Evolutionary conservation across 2,797 vertebrate species (phyloP).

Genomic region (Pseudocheirus occidentalis): DNA sequence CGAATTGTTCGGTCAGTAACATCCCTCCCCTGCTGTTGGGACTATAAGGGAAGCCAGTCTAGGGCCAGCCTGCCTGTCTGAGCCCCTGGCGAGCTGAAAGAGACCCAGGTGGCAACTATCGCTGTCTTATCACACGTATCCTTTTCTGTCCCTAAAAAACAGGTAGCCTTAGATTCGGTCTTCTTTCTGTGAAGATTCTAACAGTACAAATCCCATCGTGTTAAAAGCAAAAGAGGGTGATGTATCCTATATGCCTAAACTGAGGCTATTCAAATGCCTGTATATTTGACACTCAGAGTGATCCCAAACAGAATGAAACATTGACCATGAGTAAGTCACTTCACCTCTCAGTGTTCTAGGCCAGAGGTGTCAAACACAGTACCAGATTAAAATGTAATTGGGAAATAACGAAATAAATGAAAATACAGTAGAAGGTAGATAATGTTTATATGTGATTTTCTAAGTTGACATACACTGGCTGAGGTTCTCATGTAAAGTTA

Average conservation of each 20-base stretch:
- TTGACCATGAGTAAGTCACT: not conserved
- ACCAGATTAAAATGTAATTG: not conserved
- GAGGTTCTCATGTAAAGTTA: not conserved
- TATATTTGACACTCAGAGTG: not conserved
- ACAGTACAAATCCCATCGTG: rapidly evolving
- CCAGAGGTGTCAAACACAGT: not conserved
- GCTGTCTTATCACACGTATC: not conserved
- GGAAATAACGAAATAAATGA: not conserved
- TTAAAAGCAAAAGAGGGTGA: not conserved
- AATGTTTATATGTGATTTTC: not conserved
- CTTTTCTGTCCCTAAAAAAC: not conserved
- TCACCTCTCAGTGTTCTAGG: not conserved
- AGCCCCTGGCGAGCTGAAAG: not conserved
- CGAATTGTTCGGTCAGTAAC: no score
- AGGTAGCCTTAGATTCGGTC: not conserved
- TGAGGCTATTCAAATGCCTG: not conserved
- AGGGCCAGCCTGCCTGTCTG: not conserved
- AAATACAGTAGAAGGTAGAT: not conserved
- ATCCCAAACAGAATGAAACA: not conserved
- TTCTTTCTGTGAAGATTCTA: not conserved
- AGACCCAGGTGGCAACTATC: no score
- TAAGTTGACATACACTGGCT: not conserved
- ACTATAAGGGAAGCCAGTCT: not conserved
- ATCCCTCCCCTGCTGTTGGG: no score
- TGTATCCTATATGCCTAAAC: not conserved